These are phyloP conservation scores for Drosophila neotestacea DNA, from an alignment of 2,888 invertebrate genomes.

Conservation along the genomic window DNA sequence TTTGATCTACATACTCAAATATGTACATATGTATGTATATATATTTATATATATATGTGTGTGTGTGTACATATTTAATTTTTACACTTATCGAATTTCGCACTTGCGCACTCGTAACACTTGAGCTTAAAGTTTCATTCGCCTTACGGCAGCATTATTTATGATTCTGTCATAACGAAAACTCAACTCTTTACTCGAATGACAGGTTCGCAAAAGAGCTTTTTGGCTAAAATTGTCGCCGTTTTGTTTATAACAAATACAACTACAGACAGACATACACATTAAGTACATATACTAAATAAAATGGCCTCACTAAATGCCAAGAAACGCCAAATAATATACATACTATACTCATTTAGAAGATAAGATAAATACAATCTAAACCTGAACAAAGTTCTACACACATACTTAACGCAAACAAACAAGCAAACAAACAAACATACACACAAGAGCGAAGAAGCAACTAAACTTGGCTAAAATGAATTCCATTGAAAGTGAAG, in stretches of 20 bases:
- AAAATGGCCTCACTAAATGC: conserved; percentile 26
- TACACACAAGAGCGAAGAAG: conserved; percentile 1
- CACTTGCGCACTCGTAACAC: conserved; percentile 46
- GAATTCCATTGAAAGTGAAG: conserved; percentile 42
- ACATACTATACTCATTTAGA: conserved; percentile 6
- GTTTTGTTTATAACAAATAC: conserved; percentile 23
- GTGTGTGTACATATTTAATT: conserved; percentile 30
- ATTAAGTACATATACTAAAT: conserved; percentile 19
- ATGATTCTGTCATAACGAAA: conserved; percentile 45
- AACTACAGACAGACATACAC: conserved; percentile 6
- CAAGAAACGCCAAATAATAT: conserved; percentile 18
- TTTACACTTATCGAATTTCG: conserved; percentile 66
- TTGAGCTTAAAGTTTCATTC: conserved; percentile 57
- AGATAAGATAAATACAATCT: conserved; percentile 61
- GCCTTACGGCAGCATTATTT: conserved; percentile 61
- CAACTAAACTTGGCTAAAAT: conserved; percentile 21
- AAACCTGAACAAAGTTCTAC: conserved; percentile 30
- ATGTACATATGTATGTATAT: neutral
- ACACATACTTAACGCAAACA: neutral
- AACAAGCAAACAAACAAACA: neutral
- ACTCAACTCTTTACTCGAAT: conserved; percentile 27
- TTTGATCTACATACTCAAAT: conserved; percentile 45
- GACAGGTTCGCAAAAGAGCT: conserved; percentile 48
- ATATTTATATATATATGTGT: neutral
- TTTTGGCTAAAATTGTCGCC: conserved; percentile 35